phyloP scores from a whole-genome alignment of 2,797 vertebrate genomes.

The Neopelma chrysocephalum region DNA sequence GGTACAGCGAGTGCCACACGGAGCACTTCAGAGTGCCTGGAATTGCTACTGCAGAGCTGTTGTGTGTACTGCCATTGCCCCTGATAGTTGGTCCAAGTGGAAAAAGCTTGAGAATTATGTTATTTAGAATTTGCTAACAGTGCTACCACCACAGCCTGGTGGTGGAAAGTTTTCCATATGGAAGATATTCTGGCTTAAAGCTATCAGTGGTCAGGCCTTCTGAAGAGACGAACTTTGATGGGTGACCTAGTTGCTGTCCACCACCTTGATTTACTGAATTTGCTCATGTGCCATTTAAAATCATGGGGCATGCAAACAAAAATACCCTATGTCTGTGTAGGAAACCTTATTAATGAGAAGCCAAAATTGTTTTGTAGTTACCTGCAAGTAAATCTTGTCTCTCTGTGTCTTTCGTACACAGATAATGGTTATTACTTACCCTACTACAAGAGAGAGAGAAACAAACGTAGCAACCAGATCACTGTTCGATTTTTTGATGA shows the following conservation, averaged over 20 bases:
- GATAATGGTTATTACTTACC: constrained; percentile 97
- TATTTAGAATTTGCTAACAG: neutral
- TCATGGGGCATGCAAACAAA: neutral
- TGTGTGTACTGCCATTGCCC: neutral
- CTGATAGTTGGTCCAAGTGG: neutral
- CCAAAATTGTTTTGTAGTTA: neutral
- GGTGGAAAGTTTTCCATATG: neutral
- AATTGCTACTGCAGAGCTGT: neutral
- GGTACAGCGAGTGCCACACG: neutral
- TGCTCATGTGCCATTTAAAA: neutral
- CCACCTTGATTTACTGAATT: neutral
- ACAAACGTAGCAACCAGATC: constrained; percentile 85
- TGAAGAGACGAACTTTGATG: neutral
- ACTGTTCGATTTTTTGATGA: constrained; percentile 82
- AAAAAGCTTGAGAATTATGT: neutral
- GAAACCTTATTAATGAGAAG: neutral
- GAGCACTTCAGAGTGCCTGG: neutral
- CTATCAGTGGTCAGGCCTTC: neutral
- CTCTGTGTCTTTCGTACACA: constrained; percentile 43
- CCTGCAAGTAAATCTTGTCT: neutral
- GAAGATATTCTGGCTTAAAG: neutral
- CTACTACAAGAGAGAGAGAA: constrained; percentile 87
- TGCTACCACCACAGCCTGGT: neutral
- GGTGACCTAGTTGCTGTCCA: neutral
- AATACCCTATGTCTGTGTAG: neutral